Evolutionary conservation across 2,797 vertebrate species (phyloP).

Genomic region (Cottoperca gobio): DNA sequence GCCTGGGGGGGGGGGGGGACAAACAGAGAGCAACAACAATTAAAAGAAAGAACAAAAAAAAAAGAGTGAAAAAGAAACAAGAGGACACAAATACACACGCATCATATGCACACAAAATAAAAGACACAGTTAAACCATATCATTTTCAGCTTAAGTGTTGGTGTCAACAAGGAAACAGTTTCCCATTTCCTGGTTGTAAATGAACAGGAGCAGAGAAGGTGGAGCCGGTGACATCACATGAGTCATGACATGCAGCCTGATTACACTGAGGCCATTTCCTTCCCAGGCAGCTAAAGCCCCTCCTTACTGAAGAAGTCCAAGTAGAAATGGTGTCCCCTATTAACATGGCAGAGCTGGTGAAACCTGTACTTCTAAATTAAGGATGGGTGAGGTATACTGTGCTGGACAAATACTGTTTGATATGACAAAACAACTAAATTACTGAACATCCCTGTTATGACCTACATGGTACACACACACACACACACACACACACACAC

Average conservation of each 20-base stretch:
- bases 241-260: slow-evolving; percentile 44
- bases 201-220: slow-evolving; percentile 45
- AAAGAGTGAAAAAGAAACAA: neutral
- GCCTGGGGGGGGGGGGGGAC: slow-evolving; percentile 82
- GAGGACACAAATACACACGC: neutral
- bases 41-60: slow-evolving; percentile 1
- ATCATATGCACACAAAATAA: neutral
- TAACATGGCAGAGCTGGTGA: neutral
- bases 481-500: too few species aligned
- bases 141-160: slow-evolving; percentile 40
- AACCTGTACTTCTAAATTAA: neutral
- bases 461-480: neutral
- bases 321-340: neutral
- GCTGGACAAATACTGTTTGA: neutral
- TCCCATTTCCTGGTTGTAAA: slow-evolving; percentile 61
- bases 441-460: neutral
- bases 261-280: slow-evolving; percentile 58
- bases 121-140: slow-evolving; percentile 13
- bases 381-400: neutral
- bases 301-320: slow-evolving; percentile 10
- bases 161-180: slow-evolving; percentile 53
- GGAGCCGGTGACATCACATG: slow-evolving; percentile 47
- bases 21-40: slow-evolving; percentile 4
- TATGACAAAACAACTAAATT: neutral
- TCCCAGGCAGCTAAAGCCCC: slow-evolving; percentile 17